Conservation (phyloP, 1,140 invertebrate species). For the Zaprionus camerounensis region DNA sequence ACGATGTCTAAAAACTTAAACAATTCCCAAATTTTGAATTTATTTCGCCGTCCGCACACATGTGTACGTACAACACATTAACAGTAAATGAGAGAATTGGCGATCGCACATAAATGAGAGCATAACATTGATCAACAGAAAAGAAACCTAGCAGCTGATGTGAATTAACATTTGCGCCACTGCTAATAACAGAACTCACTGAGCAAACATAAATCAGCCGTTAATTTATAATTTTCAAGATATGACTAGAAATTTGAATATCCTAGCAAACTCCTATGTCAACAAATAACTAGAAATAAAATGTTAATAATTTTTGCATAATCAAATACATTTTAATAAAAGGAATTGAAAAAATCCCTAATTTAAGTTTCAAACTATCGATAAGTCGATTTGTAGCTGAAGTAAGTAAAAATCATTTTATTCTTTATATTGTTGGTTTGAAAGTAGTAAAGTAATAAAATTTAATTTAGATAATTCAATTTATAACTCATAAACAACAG, state of each 20-base stretch:
- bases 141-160: constrained; percentile 5
- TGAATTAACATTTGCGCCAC: constrained; percentile 13
- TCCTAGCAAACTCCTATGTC: not conserved
- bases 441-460: too few relatives aligned
- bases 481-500: too few relatives aligned
- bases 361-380: not conserved
- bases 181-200: not conserved
- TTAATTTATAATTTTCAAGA: not conserved
- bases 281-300: not conserved
- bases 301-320: not conserved
- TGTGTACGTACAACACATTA: constrained; percentile 54
- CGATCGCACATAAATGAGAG: constrained; percentile 29
- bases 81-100: constrained; percentile 51
- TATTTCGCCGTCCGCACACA: constrained; percentile 49
- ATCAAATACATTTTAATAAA: not conserved
- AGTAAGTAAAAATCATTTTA: too few relatives aligned
- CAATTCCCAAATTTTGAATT: constrained; percentile 42
- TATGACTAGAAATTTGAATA: not conserved
- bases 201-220: not conserved
- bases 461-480: not conserved
- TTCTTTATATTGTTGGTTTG: too few relatives aligned
- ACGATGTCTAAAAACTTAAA: constrained; percentile 34
- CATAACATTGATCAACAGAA: not conserved
- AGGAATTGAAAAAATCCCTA: not conserved
- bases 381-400: not conserved